These are phyloP conservation scores for Nylanderia fulva DNA, from an alignment of 1,140 invertebrate species.

Conservation along the genomic window DNA sequence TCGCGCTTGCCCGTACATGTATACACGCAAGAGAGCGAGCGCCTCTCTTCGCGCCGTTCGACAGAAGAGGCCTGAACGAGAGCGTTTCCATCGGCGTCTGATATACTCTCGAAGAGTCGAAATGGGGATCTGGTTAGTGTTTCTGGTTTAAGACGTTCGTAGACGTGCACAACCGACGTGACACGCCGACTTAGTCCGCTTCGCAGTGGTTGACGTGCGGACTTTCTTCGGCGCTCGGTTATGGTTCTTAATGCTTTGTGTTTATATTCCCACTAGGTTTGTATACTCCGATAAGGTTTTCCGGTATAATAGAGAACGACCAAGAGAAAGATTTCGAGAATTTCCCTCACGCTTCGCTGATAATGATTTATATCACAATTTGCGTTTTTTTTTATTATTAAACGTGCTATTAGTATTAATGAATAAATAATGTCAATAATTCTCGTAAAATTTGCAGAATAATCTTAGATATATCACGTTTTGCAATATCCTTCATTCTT, in stretches of 20 bases:
- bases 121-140: slow-evolving; percentile 81
- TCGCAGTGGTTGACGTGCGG: slow-evolving; percentile 21
- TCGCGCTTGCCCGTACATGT: slow-evolving; percentile 28
- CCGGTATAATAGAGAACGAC: slow-evolving; percentile 70
- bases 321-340: slow-evolving; percentile 50
- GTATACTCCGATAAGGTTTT: slow-evolving; percentile 79
- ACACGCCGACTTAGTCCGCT: background rate
- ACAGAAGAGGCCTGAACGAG: slow-evolving; percentile 65
- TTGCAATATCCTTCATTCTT: background rate
- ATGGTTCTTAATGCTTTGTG: slow-evolving; percentile 72
- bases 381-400: background rate
- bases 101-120: slow-evolving; percentile 72
- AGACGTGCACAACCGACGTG: slow-evolving; percentile 6
- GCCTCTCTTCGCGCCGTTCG: slow-evolving; percentile 29
- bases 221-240: slow-evolving; percentile 29
- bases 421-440: background rate
- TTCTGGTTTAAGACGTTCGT: slow-evolving; percentile 71
- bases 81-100: slow-evolving; percentile 66
- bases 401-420: background rate
- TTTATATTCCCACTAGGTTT: slow-evolving; percentile 79
- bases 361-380: background rate
- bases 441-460: background rate
- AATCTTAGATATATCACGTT: background rate
- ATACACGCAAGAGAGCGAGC: background rate
- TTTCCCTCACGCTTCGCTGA: slow-evolving; percentile 26